Evolutionary conservation across 2,797 vertebrate genomes (phyloP).

Genomic region (Oreochromis mossambicus): DNA sequence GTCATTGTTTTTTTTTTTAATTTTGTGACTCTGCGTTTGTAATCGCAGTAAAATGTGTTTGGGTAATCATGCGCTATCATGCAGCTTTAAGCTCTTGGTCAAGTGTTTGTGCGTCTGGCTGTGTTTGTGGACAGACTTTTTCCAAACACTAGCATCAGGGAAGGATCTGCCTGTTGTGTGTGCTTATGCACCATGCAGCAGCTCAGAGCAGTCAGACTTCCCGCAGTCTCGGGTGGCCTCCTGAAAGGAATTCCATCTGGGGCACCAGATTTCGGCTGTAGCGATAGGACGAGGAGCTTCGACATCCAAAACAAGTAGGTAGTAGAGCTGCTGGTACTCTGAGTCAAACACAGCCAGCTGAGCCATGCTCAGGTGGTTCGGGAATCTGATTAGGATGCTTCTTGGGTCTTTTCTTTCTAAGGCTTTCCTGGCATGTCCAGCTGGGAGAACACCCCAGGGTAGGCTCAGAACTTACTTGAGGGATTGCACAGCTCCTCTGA

Average conservation of each 20-base stretch:
- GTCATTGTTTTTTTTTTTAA: background rate
- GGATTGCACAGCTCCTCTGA: background rate
- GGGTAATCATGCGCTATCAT: background rate
- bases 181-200: background rate
- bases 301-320: background rate
- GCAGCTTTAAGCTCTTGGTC: background rate
- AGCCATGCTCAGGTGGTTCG: background rate
- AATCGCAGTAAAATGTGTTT: background rate
- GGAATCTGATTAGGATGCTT: background rate
- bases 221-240: background rate
- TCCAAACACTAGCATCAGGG: background rate
- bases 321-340: background rate
- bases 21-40: background rate
- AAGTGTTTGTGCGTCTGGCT: background rate
- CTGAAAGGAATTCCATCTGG: background rate
- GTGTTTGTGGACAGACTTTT: background rate
- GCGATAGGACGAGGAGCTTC: background rate
- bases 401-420: background rate
- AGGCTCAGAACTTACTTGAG: background rate
- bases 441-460: background rate
- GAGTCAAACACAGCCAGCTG: background rate
- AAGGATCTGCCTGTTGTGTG: background rate
- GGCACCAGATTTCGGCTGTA: background rate
- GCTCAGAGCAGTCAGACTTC: background rate
- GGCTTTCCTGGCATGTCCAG: background rate